phyloP scores from a whole-genome alignment of 1,140 invertebrate species.

The Atta texana region DNA sequence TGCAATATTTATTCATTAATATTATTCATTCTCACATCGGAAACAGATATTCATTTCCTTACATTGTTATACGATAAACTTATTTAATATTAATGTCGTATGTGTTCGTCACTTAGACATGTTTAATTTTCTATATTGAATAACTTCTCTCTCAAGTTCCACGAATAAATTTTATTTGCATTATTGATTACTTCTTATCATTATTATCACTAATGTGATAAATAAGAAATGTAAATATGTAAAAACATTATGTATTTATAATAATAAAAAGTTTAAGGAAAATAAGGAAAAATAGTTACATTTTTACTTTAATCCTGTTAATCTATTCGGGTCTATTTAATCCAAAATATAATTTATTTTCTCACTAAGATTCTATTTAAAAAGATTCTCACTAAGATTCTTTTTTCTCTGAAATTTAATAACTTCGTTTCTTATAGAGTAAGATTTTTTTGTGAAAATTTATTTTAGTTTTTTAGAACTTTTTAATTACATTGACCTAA shows the following conservation, averaged over 20 bases:
- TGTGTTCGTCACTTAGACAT: not conserved
- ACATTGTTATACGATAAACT: not conserved
- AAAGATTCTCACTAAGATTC: no score
- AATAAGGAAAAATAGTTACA: not conserved
- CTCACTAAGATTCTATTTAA: no score
- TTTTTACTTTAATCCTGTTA: not conserved
- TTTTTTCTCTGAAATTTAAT: no score
- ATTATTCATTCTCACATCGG: not conserved
- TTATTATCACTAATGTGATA: slow-evolving; percentile 5
- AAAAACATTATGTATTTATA: slow-evolving; percentile 23
- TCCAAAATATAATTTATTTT: no score
- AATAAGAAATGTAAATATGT: not conserved
- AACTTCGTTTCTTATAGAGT: no score
- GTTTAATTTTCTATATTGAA: not conserved
- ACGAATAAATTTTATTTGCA: not conserved
- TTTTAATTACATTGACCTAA: no score
- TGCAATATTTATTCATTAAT: not conserved
- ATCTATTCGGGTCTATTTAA: no score
- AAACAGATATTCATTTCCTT: not conserved
- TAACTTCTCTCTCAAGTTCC: not conserved
- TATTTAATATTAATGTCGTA: not conserved
- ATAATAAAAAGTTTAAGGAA: not conserved
- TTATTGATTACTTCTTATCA: not conserved
- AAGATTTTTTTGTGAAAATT: no score
- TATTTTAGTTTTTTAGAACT: no score